phyloP scores from a whole-genome alignment of 1,140 invertebrate genomes.

The Campodea augens region DNA sequence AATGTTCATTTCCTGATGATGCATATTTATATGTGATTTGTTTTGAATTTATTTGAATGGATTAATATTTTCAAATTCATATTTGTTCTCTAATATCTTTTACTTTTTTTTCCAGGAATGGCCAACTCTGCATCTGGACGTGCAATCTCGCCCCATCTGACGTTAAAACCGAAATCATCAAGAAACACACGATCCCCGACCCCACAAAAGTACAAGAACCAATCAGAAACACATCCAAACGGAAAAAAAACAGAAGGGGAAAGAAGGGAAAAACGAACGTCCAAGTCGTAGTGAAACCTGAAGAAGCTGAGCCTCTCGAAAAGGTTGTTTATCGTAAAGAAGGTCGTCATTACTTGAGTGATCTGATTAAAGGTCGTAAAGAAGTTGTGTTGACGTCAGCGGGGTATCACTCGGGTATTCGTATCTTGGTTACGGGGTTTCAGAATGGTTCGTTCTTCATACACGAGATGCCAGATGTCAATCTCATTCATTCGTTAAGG shows the following conservation, averaged over 20 bases:
- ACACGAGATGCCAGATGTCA: conserved; percentile 82
- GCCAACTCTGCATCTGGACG: conserved; percentile 69
- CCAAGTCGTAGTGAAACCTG: conserved; percentile 1
- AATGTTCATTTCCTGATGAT: too few relatives aligned
- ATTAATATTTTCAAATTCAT: too few relatives aligned
- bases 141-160: conserved; percentile 49
- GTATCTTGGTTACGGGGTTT: conserved; percentile 65
- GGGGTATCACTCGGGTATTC: conserved; percentile 54
- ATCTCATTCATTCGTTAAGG: conserved; percentile 72
- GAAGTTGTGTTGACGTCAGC: conserved; percentile 47
- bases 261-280: conserved; percentile 15
- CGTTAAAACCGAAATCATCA: too few relatives aligned
- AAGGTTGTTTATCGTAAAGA: conserved; percentile 37
- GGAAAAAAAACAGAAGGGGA: conserved; percentile 21
- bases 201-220: conserved; percentile 25
- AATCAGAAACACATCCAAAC: conserved; percentile 23
- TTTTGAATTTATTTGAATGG: too few relatives aligned
- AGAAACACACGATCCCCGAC: conserved; percentile 25
- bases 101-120: conserved; percentile 31
- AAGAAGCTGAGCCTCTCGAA: conserved; percentile 27
- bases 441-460: conserved; percentile 67
- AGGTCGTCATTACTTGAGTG: conserved; percentile 46
- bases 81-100: conserved; percentile 1
- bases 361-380: conserved; percentile 34
- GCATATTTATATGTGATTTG: too few relatives aligned